phyloP scores from a whole-genome alignment of 2,113 vertebrate genomes.

The Cricetomys ansorgei region DNA sequence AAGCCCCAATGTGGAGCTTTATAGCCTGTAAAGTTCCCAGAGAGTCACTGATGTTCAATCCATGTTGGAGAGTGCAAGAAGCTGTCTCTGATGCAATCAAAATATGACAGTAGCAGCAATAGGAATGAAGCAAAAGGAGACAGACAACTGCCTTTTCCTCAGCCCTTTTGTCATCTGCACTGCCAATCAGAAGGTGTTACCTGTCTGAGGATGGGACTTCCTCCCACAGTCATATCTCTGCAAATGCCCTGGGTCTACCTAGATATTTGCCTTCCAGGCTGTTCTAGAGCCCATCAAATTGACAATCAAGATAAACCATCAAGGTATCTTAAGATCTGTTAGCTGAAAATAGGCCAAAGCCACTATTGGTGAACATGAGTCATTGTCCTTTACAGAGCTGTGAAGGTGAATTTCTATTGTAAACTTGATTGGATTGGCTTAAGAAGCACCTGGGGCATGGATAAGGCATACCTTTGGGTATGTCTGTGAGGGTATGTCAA shows the following conservation, averaged over 20 bases:
- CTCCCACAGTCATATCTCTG: background rate
- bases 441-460: too few relatives aligned
- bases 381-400: background rate
- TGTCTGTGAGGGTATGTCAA: too few relatives aligned
- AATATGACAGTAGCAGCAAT: background rate
- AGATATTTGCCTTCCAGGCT: too few relatives aligned
- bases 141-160: background rate
- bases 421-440: too few relatives aligned
- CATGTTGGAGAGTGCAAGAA: background rate
- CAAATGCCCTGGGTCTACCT: background rate
- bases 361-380: background rate
- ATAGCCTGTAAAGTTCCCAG: background rate
- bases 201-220: too few relatives aligned
- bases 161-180: background rate
- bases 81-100: background rate
- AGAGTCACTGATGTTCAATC: background rate
- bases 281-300: too few relatives aligned
- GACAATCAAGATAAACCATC: background rate
- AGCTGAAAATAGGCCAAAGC: background rate
- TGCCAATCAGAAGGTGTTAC: background rate
- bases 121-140: background rate
- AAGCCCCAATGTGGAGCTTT: background rate
- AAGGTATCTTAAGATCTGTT: background rate
- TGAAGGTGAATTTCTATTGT: background rate
- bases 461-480: too few relatives aligned